These are phyloP conservation scores for Centroberyx gerrardi DNA, from an alignment of 2,797 vertebrate species.

Conservation along the genomic window DNA sequence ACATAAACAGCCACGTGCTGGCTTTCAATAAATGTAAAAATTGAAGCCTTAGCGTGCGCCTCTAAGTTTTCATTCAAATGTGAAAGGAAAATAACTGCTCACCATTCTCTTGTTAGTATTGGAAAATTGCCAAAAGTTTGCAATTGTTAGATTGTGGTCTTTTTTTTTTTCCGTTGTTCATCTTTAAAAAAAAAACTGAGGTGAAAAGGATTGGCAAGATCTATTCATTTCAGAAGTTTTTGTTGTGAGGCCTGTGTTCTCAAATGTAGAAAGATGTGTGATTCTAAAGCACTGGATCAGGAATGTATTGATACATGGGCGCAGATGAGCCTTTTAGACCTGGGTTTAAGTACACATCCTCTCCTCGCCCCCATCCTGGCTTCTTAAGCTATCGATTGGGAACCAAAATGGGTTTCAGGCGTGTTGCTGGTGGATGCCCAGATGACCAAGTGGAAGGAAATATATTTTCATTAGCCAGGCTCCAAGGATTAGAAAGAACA, in stretches of 20 bases:
- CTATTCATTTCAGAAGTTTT: background rate
- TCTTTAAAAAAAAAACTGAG: background rate
- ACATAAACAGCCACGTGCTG: no score
- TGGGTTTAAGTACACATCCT: background rate
- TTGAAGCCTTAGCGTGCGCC: no score
- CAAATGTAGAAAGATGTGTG: background rate
- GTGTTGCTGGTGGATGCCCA: background rate
- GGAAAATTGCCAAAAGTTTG: no score
- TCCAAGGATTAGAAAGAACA: background rate
- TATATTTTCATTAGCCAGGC: slow-evolving; percentile 10
- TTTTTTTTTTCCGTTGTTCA: background rate
- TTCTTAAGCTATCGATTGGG: background rate
- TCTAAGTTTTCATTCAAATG: no score
- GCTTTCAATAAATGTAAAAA: no score
- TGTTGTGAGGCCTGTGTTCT: background rate
- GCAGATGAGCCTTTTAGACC: background rate
- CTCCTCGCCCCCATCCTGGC: background rate
- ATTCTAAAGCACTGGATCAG: background rate
- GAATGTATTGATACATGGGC: background rate
- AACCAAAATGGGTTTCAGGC: slow-evolving; percentile 7
- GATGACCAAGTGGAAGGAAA: background rate
- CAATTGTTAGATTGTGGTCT: background rate
- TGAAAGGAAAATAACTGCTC: no score
- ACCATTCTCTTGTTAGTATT: no score
- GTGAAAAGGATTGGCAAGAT: background rate